Evolutionary conservation across 2,797 vertebrate species (phyloP).

Genomic region (Lophotriccus pileatus): DNA sequence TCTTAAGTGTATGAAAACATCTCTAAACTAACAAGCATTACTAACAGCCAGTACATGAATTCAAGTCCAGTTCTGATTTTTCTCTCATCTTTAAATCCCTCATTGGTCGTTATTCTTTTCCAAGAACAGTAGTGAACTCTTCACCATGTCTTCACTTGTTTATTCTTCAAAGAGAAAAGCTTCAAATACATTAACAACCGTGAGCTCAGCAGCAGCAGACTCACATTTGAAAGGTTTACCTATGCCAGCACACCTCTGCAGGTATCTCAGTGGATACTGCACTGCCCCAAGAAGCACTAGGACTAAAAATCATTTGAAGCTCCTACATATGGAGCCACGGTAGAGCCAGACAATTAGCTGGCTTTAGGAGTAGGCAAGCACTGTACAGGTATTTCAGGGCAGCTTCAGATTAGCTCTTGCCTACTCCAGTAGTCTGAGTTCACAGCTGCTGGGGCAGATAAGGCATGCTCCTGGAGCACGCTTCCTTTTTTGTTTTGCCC

Average conservation of each 20-base stretch:
- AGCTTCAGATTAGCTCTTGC: not conserved
- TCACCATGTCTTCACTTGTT: not conserved
- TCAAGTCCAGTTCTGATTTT: not conserved
- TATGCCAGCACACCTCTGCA: not conserved
- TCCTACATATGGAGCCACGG: not conserved
- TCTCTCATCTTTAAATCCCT: not conserved
- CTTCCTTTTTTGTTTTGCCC: not conserved
- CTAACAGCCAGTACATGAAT: not conserved
- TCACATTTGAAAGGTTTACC: not conserved
- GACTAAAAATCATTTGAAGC: not conserved
- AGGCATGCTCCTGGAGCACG: not conserved
- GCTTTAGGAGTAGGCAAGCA: not conserved
- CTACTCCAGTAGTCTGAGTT: not conserved
- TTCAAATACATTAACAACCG: not conserved
- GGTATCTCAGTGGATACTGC: rapidly evolving
- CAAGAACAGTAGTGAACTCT: not conserved
- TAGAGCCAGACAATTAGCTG: not conserved
- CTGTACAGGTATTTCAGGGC: not conserved
- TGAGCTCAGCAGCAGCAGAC: not conserved
- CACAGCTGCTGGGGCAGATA: not conserved
- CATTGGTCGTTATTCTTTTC: not conserved
- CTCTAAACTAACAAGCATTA: not conserved
- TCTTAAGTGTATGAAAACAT: not conserved
- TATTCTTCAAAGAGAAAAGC: not conserved
- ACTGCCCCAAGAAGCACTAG: not conserved